A percentile compares a stretch with the other conserved stretches of the same genome.
phyloP scores from a whole-genome alignment of 1,140 invertebrate genomes.

The Nasonia longicornis region DNA sequence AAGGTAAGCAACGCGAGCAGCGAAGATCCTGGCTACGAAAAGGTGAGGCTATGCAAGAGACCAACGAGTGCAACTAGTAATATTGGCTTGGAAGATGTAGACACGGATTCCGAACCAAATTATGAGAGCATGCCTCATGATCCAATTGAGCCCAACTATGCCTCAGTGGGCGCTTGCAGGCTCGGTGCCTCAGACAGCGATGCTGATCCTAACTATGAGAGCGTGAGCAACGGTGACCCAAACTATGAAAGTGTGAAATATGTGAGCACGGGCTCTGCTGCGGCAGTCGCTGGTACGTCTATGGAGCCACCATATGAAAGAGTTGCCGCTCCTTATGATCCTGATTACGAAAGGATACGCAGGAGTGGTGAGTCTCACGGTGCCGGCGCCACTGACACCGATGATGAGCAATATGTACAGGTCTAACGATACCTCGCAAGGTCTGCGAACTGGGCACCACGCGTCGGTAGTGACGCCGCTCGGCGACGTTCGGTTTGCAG shows the following conservation, averaged over 20 bases:
- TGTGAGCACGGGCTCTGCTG: conserved; percentile 53
- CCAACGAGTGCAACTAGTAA: conserved; percentile 50
- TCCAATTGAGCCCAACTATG: conserved; percentile 66
- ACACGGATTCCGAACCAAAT: conserved; percentile 70
- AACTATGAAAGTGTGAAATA: conserved; percentile 70
- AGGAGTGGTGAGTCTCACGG: conserved; percentile 48
- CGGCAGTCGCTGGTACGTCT: not conserved
- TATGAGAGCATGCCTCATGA: conserved; percentile 80
- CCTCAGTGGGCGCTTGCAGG: conserved; percentile 73
- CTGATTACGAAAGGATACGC: conserved; percentile 60
- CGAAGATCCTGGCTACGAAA: conserved; percentile 66
- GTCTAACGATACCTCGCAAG: conserved; percentile 52
- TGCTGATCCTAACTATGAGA: conserved; percentile 80
- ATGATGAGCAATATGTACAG: conserved; percentile 65
- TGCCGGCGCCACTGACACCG: conserved; percentile 50
- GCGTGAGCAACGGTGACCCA: conserved; percentile 70
- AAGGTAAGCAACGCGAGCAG: conserved; percentile 62
- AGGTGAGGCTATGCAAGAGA: conserved; percentile 59
- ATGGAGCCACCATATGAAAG: conserved; percentile 69
- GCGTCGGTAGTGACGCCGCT: not conserved
- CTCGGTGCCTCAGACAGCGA: conserved; percentile 74
- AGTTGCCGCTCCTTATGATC: conserved; percentile 54
- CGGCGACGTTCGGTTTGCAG: not conserved
- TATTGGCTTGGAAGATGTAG: conserved; percentile 55
- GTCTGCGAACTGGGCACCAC: not conserved